phyloP scores from a whole-genome alignment of 2,113 vertebrate genomes.

The Scomber japonicus region DNA sequence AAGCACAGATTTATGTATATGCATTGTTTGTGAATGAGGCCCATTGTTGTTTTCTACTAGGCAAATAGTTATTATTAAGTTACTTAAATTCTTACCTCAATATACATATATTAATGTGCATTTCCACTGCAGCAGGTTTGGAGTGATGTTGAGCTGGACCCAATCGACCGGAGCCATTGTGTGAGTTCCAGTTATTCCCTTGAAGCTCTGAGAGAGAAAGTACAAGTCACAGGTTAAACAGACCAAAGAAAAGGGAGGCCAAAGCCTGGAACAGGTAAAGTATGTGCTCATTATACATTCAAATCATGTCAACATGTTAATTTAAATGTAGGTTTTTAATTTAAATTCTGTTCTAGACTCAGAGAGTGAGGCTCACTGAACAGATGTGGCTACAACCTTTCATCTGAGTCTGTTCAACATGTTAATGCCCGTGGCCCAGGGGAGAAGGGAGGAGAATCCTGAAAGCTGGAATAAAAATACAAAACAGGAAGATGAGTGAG shows the following conservation, averaged over 20 bases:
- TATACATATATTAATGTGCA: neutral
- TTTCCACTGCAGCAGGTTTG: constrained; percentile 68
- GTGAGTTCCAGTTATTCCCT: constrained; percentile 63
- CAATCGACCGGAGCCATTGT: constrained; percentile 48
- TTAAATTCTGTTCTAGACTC: constrained; percentile 45
- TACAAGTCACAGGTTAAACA: constrained; percentile 37
- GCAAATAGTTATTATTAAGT: neutral
- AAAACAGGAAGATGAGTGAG: constrained; percentile 18
- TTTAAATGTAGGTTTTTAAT: neutral
- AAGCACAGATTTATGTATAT: too few species aligned
- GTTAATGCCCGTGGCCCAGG: neutral
- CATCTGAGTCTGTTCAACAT: constrained; percentile 44
- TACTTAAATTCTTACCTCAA: neutral
- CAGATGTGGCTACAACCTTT: constrained; percentile 34
- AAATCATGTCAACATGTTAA: neutral
- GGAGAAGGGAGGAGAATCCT: neutral
- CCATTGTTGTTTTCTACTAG: neutral
- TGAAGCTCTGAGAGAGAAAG: constrained; percentile 54
- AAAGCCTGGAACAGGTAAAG: constrained; percentile 69
- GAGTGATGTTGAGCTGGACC: constrained; percentile 83
- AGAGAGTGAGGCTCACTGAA: constrained; percentile 41
- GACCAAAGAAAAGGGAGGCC: constrained; percentile 39
- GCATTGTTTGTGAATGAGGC: too few species aligned
- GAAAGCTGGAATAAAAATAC: constrained; percentile 23
- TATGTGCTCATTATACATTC: constrained; percentile 17